phyloP scores from a whole-genome alignment of 2,888 invertebrate species.

The Chymomyza caudatula region DNA sequence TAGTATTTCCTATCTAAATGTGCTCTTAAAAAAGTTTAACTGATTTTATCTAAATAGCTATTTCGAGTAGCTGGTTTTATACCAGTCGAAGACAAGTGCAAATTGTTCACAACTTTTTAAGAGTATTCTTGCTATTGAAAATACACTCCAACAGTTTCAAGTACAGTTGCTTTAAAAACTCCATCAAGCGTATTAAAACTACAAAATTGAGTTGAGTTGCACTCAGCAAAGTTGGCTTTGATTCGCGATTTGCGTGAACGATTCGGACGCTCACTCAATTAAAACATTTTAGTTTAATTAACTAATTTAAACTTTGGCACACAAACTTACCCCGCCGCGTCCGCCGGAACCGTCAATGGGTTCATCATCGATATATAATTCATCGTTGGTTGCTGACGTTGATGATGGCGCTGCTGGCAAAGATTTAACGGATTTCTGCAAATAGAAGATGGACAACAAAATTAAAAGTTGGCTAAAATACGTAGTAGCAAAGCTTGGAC shows the following conservation, averaged over 20 bases:
- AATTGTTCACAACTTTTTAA: background rate
- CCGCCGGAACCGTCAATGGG: conserved; percentile 85
- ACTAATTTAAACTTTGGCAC: conserved; percentile 1
- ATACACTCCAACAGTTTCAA: background rate
- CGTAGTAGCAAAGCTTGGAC: background rate
- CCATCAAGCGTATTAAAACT: background rate
- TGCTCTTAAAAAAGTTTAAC: background rate
- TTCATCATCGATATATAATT: conserved; percentile 88
- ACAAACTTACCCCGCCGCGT: conserved; percentile 82
- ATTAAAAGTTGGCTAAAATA: conserved; percentile 5
- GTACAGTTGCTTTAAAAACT: background rate
- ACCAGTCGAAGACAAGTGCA: background rate
- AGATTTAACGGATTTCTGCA: conserved; percentile 75
- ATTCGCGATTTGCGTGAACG: background rate
- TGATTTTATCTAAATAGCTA: background rate
- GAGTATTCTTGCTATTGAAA: background rate
- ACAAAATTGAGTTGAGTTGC: background rate
- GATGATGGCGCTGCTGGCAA: conserved; percentile 63
- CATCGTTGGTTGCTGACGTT: conserved; percentile 75
- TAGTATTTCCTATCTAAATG: no score
- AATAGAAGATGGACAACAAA: conserved; percentile 30
- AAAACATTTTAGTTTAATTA: conserved; percentile 7
- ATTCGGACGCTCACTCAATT: background rate
- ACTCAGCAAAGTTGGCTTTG: background rate
- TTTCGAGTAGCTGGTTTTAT: background rate